Percentiles rank a stretch among this genome's conserved stretches.
Evolutionary conservation across 2,888 invertebrate species (phyloP).

Genomic region (Trichopoda pennipes): DNA sequence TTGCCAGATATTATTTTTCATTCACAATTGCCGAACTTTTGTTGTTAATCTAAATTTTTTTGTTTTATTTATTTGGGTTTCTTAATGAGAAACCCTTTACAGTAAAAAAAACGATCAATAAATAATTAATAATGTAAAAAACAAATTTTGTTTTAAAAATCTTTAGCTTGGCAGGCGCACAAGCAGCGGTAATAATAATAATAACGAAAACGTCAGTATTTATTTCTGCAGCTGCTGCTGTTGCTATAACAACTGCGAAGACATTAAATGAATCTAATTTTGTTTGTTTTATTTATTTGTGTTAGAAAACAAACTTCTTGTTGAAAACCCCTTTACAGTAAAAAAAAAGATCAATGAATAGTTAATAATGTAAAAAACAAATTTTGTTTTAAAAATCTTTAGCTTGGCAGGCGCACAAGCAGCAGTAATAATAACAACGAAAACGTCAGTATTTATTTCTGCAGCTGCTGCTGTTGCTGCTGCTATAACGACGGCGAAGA

Average conservation of each 20-base stretch:
- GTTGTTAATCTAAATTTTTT: too few relatives aligned
- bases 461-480: neutral
- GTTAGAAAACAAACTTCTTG: too few relatives aligned
- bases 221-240: neutral
- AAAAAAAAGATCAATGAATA: conserved; percentile 57
- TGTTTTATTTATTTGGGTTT: too few relatives aligned
- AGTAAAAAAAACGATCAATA: conserved; percentile 54
- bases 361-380: conserved; percentile 21
- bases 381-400: conserved; percentile 39
- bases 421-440: too few relatives aligned
- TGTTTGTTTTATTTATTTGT: too few relatives aligned
- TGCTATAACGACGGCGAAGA: neutral
- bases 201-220: conserved; percentile 17
- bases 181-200: too few relatives aligned
- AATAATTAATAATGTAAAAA: conserved; percentile 36
- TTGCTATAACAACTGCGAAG: neutral
- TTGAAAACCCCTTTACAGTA: too few relatives aligned
- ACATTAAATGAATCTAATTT: too few relatives aligned
- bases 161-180: conserved; percentile 19
- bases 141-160: conserved; percentile 44
- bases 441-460: conserved; percentile 5
- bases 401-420: conserved; percentile 26
- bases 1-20: too few relatives aligned
- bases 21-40: too few relatives aligned
- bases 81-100: too few relatives aligned